Base-by-base conservation (phyloP, 2,113 vertebrate species). In the Accipiter cooperii region DNA sequence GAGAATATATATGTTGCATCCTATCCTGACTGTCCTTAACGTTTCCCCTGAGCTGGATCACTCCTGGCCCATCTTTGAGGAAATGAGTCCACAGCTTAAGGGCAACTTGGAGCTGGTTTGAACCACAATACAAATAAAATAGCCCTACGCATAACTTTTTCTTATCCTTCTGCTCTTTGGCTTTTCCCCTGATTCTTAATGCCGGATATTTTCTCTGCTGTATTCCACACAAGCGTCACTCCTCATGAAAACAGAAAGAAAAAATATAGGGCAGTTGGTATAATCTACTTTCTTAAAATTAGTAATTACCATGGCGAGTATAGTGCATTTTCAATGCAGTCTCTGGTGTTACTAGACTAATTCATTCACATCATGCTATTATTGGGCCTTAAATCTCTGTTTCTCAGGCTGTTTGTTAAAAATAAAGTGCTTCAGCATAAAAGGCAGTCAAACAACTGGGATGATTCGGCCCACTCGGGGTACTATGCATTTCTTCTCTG, bases 361-460 rank as follows among this genome's bases (percentile, higher is more conserved):
- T 88, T 95, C 64, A 51, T 64, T 93, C 33, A 3, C 5, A 33
- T 66, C 80, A 28, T 78, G 40, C 68, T 92, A 93, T 89, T 95
- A 92, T 73, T 75, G 49, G 51, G 49, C 63, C 58, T 97, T 96
- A 89, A 86, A 90, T 90, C 66, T 93, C 87, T 74, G 36, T 57
- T 91, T 97, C 69, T 91, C 68, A 84, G 70, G 68, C 55, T 91
- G 57, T 75, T 87, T 83, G 64, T 95, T 89, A 95, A 97, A 94
- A 97, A 90, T 90, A 73, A 86, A 92, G 36, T 70, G 65, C 26
- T 95, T 91, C 75, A 90, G 70, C 73, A 90, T 86, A 95, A 87
- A 90, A 79, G 38, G 66, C 91, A 96, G 68, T 84, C 38, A 79
- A 95, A 87, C 73, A 96, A 78, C 81, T 24, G 68, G 76, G 76